Evolutionary conservation across 2,888 invertebrate species (phyloP).

Genomic region (Lampropteryx suffumata): DNA sequence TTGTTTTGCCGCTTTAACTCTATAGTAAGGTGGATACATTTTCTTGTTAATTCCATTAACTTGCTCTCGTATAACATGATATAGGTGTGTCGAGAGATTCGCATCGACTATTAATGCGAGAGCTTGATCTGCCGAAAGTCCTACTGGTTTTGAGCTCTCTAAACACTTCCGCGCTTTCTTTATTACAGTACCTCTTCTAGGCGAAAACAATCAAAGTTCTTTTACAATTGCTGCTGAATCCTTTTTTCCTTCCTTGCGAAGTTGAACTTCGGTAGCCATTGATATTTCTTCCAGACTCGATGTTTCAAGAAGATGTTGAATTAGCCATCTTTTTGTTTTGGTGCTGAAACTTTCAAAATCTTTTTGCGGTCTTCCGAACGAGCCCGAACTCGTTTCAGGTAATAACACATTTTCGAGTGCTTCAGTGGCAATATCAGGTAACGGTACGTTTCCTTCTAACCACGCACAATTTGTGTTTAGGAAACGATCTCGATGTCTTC

Average conservation of each 20-base stretch:
- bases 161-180: neutral
- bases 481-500: no score
- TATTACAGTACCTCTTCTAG: neutral
- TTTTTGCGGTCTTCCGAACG: neutral
- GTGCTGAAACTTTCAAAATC: no score
- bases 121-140: constrained; percentile 9
- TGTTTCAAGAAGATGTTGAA: constrained; percentile 10
- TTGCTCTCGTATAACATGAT: neutral
- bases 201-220: neutral
- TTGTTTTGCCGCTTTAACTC: neutral
- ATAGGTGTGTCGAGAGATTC: neutral
- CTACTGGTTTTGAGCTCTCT: constrained; percentile 5
- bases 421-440: no score
- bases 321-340: neutral
- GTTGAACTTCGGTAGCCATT: constrained; percentile 6
- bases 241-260: constrained; percentile 7
- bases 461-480: no score
- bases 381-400: neutral
- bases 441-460: no score
- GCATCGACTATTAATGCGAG: constrained; percentile 4
- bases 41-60: neutral
- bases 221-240: neutral
- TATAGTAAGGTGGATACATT: neutral
- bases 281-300: constrained; percentile 7
- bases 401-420: neutral